These are phyloP conservation scores for Notamacropus eugenii DNA, from an alignment of 2,797 vertebrate species.

Conservation along the genomic window DNA sequence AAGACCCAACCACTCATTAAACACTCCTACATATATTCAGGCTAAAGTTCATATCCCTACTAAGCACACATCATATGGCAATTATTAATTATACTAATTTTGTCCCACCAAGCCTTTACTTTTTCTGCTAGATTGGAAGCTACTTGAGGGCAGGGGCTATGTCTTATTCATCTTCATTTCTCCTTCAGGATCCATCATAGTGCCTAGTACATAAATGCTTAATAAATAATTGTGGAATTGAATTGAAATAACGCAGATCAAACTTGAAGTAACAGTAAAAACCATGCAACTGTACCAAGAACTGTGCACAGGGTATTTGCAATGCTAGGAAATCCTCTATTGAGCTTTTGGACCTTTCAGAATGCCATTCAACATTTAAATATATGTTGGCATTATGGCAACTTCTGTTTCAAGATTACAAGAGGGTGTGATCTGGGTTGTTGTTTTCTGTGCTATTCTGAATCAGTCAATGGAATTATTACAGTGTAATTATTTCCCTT, in stretches of 20 bases:
- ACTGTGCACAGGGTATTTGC: neutral
- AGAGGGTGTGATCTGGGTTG: neutral
- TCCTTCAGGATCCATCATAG: neutral
- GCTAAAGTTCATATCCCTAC: neutral
- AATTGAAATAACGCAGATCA: neutral
- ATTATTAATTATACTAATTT: neutral
- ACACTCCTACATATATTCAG: neutral
- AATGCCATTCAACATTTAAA: neutral
- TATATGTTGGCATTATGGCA: neutral
- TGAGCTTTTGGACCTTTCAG: neutral
- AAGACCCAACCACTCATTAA: neutral
- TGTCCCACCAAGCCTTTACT: neutral
- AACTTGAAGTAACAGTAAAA: neutral
- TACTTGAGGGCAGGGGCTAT: neutral
- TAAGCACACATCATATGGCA: neutral
- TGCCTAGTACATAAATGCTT: neutral
- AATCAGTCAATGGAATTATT: constrained; percentile 32
- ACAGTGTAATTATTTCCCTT: constrained; percentile 56
- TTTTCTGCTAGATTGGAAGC: neutral
- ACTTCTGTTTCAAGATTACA: neutral
- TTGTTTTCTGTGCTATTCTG: constrained; percentile 33
- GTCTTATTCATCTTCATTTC: neutral
- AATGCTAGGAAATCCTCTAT: neutral
- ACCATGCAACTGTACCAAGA: neutral
- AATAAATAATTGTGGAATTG: neutral